Conservation (phyloP, 2,113 vertebrate species). For the Colaptes auratus region DNA sequence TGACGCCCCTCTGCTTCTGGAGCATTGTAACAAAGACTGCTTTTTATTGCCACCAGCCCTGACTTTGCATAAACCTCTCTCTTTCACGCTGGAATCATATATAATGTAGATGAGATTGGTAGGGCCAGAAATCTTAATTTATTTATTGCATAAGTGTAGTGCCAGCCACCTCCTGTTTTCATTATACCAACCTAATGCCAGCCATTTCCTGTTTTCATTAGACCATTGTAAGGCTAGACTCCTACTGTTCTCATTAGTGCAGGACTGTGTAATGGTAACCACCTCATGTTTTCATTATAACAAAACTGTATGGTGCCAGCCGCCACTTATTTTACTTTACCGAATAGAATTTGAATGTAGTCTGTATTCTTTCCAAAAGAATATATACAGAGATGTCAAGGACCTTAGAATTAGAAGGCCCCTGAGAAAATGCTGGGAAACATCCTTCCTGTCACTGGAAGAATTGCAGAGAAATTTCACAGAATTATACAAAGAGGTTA, state of each 20-base stretch:
- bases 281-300: constrained; percentile 87
- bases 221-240: constrained; percentile 80
- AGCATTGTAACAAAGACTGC: background rate
- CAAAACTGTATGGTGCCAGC: constrained; percentile 81
- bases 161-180: constrained; percentile 82
- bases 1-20: background rate
- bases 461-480: background rate
- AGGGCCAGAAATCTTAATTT: constrained; percentile 75
- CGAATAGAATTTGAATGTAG: constrained; percentile 72
- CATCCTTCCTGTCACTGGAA: background rate
- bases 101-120: constrained; percentile 68
- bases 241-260: constrained; percentile 87
- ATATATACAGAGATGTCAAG: constrained; percentile 13
- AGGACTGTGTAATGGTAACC: constrained; percentile 83
- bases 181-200: constrained; percentile 82
- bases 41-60: background rate
- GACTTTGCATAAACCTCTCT: background rate
- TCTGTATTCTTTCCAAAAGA: constrained; percentile 19
- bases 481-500: background rate
- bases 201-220: constrained; percentile 88
- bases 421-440: background rate
- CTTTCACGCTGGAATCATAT: constrained; percentile 6
- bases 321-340: constrained; percentile 80
- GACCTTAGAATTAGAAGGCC: background rate
- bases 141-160: constrained; percentile 72